These are phyloP conservation scores for Nannoperca australis DNA, from an alignment of 2,797 vertebrate genomes.

Conservation along the genomic window DNA sequence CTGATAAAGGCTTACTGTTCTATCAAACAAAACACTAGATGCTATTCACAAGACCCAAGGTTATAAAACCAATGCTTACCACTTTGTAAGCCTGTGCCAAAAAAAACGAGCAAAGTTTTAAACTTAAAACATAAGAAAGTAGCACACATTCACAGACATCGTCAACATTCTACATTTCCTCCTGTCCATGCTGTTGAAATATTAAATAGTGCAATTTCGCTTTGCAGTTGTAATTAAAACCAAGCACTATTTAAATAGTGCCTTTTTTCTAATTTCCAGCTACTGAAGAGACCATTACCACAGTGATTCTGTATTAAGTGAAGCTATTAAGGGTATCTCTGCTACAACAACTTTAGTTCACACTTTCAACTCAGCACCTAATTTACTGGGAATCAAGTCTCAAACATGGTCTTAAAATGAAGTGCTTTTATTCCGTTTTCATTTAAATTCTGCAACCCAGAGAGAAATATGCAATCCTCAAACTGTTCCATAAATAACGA, in stretches of 20 bases:
- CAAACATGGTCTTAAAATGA: conserved; percentile 24
- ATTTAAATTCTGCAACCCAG: conserved; percentile 22
- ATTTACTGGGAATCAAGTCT: conserved; percentile 43
- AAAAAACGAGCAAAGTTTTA: conserved; percentile 15
- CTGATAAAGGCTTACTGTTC: conserved; percentile 68
- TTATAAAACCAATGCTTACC: conserved; percentile 32
- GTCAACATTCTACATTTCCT: conserved; percentile 29
- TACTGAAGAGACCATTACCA: conserved; percentile 70
- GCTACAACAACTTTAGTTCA: conserved; percentile 57
- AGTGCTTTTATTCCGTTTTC: conserved; percentile 18
- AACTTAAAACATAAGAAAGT: conserved; percentile 18
- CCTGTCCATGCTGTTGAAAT: conserved; percentile 41
- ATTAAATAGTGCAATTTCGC: conserved; percentile 43
- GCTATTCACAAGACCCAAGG: conserved; percentile 50
- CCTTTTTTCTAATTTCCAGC: conserved; percentile 54
- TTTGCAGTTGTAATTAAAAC: conserved; percentile 68
- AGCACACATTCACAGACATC: conserved; percentile 20
- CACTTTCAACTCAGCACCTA: conserved; percentile 36
- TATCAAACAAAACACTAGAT: conserved; percentile 62
- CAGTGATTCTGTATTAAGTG: conserved; percentile 66
- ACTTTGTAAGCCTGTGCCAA: conserved; percentile 16
- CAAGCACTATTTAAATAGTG: conserved; percentile 53
- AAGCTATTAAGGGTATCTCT: conserved; percentile 60
- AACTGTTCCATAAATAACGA: conserved; percentile 10
- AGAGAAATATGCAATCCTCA: conserved; percentile 6